Conservation (phyloP, 2,113 vertebrate species). For the Lota lota region DNA sequence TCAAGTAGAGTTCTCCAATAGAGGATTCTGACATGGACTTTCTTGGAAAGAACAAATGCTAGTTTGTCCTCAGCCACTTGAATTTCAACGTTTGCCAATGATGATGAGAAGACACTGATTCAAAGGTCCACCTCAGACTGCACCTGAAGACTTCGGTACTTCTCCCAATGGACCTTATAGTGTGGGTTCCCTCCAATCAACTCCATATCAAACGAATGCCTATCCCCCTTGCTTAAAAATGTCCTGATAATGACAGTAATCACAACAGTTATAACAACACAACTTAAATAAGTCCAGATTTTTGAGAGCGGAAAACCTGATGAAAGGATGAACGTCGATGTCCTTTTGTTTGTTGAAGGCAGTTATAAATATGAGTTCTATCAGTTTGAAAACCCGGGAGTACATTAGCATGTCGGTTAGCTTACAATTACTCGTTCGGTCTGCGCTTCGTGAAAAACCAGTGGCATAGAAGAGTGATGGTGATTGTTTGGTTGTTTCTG, state of each 20-base stretch:
- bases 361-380: slow-evolving; percentile 62
- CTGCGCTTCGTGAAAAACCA: slow-evolving; percentile 69
- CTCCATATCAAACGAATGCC: slow-evolving; percentile 77
- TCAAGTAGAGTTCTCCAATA: not conserved
- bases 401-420: slow-evolving; percentile 40
- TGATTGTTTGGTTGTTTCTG: slow-evolving; percentile 57
- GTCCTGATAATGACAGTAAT: slow-evolving; percentile 20
- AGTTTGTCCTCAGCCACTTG: slow-evolving; percentile 15
- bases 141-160: slow-evolving; percentile 21
- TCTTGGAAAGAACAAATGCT: not conserved
- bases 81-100: slow-evolving; percentile 36
- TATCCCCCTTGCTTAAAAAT: slow-evolving; percentile 21
- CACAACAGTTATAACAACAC: slow-evolving; percentile 33
- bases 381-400: slow-evolving; percentile 32
- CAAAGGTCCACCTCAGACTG: slow-evolving; percentile 23
- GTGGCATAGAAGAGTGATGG: slow-evolving; percentile 72
- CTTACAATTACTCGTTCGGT: slow-evolving; percentile 48
- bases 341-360: slow-evolving; percentile 40
- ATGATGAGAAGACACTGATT: slow-evolving; percentile 23
- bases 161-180: slow-evolving; percentile 39
- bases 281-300: slow-evolving; percentile 62
- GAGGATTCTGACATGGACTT: slow-evolving; percentile 16
- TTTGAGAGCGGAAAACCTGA: slow-evolving; percentile 53
- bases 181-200: slow-evolving; percentile 64
- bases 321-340: slow-evolving; percentile 46